phyloP scores from a whole-genome alignment of 2,888 invertebrate species.

The Omphaloscelis lunosa region DNA sequence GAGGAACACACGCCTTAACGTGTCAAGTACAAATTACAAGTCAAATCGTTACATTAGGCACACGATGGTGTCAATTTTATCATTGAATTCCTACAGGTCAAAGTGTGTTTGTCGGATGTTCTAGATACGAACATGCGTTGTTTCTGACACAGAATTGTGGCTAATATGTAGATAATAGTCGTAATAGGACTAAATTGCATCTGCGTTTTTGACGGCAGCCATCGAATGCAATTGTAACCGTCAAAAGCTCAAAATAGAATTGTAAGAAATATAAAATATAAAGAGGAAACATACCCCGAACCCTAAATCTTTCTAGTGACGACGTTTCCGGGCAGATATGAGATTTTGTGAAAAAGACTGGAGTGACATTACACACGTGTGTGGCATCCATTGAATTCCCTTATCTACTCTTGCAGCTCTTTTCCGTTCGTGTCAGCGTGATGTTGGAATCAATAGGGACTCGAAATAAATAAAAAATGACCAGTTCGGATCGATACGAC shows the following conservation, averaged over 20 bases:
- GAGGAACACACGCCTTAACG: constrained; percentile 31
- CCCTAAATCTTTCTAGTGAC: neutral
- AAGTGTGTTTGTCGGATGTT: constrained; percentile 35
- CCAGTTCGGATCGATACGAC: constrained; percentile 39
- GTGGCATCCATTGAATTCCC: neutral
- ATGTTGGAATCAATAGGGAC: neutral
- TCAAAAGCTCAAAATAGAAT: neutral
- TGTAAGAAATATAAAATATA: neutral
- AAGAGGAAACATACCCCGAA: neutral
- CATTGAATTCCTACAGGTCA: constrained; percentile 52
- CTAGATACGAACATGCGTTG: constrained; percentile 14
- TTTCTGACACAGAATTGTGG: constrained; percentile 18
- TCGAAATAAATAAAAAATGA: constrained; percentile 33
- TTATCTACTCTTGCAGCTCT: neutral
- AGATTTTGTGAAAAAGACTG: neutral
- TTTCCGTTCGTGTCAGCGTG: neutral
- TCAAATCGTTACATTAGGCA: constrained; percentile 44
- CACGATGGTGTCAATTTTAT: constrained; percentile 57
- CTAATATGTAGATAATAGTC: constrained; percentile 24
- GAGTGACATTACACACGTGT: neutral
- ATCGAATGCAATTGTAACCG: constrained; percentile 36
- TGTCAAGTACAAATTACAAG: constrained; percentile 35
- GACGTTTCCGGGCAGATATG: neutral
- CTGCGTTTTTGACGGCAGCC: constrained; percentile 4
- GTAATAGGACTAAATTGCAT: constrained; percentile 38